Evolutionary conservation across 2,113 vertebrate species (phyloP).

Genomic region (Archocentrus centrarchus): DNA sequence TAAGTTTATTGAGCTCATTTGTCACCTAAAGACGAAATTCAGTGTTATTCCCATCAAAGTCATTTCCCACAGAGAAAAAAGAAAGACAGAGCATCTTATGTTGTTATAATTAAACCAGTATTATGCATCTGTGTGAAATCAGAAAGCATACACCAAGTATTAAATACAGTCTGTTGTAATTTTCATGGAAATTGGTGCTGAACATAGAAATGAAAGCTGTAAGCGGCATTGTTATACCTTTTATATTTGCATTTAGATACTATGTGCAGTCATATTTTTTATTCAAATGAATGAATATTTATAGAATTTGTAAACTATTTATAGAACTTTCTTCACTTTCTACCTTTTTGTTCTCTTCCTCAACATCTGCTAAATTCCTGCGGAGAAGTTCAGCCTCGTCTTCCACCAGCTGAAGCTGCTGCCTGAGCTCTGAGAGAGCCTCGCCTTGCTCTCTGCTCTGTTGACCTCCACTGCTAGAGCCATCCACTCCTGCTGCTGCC

Average conservation of each 20-base stretch:
- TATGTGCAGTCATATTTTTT: background rate
- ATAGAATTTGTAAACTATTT: background rate
- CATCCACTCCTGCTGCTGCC: slow-evolving; percentile 69
- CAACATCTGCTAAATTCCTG: slow-evolving; percentile 92
- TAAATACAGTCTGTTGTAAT: background rate
- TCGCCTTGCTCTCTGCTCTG: slow-evolving; percentile 91
- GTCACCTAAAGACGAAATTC: slow-evolving; percentile 80
- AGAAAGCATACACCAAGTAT: background rate
- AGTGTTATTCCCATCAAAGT: slow-evolving; percentile 16
- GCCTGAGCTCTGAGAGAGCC: slow-evolving; percentile 92
- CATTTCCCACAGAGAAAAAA: background rate
- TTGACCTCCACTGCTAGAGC: slow-evolving; percentile 61
- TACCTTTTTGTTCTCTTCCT: slow-evolving; percentile 95
- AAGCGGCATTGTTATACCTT: background rate
- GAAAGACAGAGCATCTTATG: background rate
- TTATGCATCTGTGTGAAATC: too few relatives aligned
- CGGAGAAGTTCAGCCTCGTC: slow-evolving; percentile 96
- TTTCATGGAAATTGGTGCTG: background rate
- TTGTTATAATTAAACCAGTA: background rate
- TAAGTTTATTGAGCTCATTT: slow-evolving; percentile 93
- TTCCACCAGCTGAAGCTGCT: slow-evolving; percentile 97
- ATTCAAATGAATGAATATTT: background rate
- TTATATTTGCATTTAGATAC: background rate
- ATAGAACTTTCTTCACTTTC: too few relatives aligned
- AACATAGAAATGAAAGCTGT: background rate